phyloP scores from a whole-genome alignment of 2,888 invertebrate genomes.

The Harpagoxenus sublaevis region DNA sequence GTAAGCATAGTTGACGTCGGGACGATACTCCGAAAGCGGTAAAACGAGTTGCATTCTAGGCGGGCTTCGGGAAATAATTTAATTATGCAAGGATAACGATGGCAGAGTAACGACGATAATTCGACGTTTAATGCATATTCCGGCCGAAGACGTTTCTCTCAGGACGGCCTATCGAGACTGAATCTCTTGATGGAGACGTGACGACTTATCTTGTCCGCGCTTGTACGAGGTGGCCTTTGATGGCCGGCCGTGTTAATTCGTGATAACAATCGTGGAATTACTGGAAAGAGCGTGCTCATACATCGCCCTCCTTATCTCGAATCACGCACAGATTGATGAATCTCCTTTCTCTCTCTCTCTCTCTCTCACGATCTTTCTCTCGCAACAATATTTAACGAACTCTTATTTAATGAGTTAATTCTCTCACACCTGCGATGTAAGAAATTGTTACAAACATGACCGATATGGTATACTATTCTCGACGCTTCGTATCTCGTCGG shows the following conservation, averaged over 20 bases:
- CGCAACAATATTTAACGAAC: neutral
- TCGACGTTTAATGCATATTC: constrained; percentile 54
- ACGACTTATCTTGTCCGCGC: constrained; percentile 5
- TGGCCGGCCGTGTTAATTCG: constrained; percentile 27
- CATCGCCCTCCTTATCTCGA: neutral
- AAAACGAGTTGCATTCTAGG: constrained; percentile 67
- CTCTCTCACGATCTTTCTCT: neutral
- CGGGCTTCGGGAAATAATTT: constrained; percentile 70
- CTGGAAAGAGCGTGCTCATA: neutral
- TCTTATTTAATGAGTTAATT: neutral
- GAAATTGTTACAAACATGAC: neutral
- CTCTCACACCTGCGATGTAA: neutral
- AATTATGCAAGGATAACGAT: constrained; percentile 68
- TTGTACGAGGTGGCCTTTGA: constrained; percentile 17
- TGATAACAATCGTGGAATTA: constrained; percentile 23
- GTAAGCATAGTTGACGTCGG: constrained; percentile 38
- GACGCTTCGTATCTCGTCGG: neutral
- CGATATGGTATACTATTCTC: too few species aligned
- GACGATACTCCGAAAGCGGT: constrained; percentile 68
- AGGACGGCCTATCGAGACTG: neutral
- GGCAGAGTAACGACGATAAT: constrained; percentile 64
- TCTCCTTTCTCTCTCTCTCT: neutral
- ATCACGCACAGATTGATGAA: neutral
- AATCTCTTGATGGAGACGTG: constrained; percentile 10
- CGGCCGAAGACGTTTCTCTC: neutral